These are phyloP conservation scores for Nematolebias whitei DNA, from an alignment of 2,113 vertebrate genomes.

Conservation along the genomic window DNA sequence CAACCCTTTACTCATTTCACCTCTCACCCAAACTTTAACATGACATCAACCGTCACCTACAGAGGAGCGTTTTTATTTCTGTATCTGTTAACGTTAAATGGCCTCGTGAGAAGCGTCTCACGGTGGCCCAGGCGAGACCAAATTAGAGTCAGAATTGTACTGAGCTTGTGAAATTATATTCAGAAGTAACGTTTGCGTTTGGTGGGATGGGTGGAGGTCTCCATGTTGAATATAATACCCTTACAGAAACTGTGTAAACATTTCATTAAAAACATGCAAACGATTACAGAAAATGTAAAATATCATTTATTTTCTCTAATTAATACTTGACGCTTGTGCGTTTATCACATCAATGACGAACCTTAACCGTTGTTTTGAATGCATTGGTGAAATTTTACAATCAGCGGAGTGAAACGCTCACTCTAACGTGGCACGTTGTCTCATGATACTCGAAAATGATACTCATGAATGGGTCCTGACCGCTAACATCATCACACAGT, in stretches of 20 bases:
- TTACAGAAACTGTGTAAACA: neutral
- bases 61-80: conserved; percentile 39
- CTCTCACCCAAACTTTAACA: conserved; percentile 41
- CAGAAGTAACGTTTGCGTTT: conserved; percentile 4
- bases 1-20: conserved; percentile 44
- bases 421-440: conserved; percentile 20
- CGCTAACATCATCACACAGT: conserved; percentile 3
- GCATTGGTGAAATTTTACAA: neutral
- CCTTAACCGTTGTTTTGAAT: too few relatives aligned
- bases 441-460: conserved; percentile 22
- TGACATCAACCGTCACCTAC: conserved; percentile 55
- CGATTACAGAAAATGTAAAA: neutral
- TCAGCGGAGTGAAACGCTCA: neutral
- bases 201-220: neutral
- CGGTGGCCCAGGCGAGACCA: neutral
- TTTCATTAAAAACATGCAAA: neutral
- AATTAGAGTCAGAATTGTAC: conserved; percentile 1
- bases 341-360: too few relatives aligned
- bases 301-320: neutral
- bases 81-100: conserved; percentile 40
- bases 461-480: conserved; percentile 26
- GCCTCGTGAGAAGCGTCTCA: conserved; percentile 19
- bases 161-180: conserved; percentile 6
- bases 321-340: too few relatives aligned
- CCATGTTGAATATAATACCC: neutral